Conservation (phyloP, 2,113 vertebrate species). For the Mesocricetus auratus region DNA sequence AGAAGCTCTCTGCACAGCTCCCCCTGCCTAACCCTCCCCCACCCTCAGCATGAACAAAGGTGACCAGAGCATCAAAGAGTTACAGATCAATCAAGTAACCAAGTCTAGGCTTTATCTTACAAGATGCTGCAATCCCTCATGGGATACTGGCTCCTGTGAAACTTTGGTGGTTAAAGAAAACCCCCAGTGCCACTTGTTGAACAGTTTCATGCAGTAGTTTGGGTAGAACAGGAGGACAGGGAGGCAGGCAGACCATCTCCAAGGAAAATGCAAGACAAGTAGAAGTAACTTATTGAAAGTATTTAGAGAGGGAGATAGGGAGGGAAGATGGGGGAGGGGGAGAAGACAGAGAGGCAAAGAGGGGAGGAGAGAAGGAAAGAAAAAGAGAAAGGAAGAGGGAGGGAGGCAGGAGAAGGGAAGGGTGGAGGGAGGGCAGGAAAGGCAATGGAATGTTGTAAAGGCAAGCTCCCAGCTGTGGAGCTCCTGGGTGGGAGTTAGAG, state of each 20-base stretch:
- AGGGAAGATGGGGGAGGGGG: not conserved
- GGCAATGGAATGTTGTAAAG: not conserved
- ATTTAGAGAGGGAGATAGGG: not conserved
- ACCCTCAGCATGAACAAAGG: not conserved
- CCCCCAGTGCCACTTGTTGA: conserved; percentile 69
- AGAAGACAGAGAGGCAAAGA: not conserved
- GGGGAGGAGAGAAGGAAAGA: not conserved
- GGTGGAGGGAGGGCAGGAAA: not conserved
- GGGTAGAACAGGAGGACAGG: not conserved
- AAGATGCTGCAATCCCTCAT: not conserved
- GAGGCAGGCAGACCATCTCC: not conserved
- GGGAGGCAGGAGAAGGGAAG: not conserved
- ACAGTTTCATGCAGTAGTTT: not conserved
- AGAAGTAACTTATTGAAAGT: not conserved
- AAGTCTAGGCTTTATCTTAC: not conserved
- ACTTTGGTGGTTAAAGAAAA: not conserved
- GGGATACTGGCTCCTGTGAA: not conserved
- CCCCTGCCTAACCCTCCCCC: not conserved
- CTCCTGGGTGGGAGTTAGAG: not conserved
- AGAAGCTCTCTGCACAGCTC: not conserved
- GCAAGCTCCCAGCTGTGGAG: not conserved
- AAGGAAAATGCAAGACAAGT: not conserved
- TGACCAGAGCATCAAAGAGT: conserved; percentile 2
- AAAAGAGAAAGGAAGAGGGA: not conserved
- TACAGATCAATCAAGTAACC: not conserved